A percentile compares a stretch with the other conserved stretches of the same genome.
Conservation (phyloP, 2,888 invertebrate species). For the Ichneumoninae sp. region DNA sequence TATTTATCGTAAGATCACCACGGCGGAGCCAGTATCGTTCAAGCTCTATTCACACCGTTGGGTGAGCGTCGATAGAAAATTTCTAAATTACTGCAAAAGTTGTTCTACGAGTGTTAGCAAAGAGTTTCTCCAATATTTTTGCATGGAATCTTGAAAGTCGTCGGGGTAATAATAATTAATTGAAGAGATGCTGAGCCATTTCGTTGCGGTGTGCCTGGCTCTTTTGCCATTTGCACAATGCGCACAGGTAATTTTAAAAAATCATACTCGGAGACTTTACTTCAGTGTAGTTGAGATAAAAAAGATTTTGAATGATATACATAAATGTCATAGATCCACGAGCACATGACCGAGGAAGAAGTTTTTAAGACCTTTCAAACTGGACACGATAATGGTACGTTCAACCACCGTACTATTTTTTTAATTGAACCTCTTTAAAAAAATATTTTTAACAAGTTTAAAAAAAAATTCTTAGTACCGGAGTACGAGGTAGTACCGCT, state of each 20-base stretch:
- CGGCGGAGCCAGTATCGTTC: not conserved
- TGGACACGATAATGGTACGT: no score
- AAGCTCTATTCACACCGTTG: not conserved
- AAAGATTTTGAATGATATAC: no score
- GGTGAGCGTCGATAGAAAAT: not conserved
- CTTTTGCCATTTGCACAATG: no score
- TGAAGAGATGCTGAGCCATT: not conserved
- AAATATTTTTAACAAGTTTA: not conserved
- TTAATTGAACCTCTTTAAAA: not conserved
- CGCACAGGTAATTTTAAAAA: conserved; percentile 17
- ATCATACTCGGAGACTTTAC: no score
- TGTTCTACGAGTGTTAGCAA: not conserved
- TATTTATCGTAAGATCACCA: conserved; percentile 23
- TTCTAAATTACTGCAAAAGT: not conserved
- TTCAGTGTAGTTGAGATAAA: no score
- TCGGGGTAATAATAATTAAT: not conserved
- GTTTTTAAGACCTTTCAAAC: no score
- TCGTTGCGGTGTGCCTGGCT: not conserved
- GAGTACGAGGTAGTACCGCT: conserved; percentile 76
- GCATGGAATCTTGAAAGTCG: not conserved
- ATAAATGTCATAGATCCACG: no score
- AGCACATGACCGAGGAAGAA: no score
- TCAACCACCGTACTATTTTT: not conserved
- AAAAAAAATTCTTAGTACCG: conserved; percentile 72
- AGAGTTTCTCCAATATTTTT: not conserved